These are phyloP conservation scores for Isoperla grammatica DNA, from an alignment of 2,888 invertebrate genomes.

Conservation along the genomic window DNA sequence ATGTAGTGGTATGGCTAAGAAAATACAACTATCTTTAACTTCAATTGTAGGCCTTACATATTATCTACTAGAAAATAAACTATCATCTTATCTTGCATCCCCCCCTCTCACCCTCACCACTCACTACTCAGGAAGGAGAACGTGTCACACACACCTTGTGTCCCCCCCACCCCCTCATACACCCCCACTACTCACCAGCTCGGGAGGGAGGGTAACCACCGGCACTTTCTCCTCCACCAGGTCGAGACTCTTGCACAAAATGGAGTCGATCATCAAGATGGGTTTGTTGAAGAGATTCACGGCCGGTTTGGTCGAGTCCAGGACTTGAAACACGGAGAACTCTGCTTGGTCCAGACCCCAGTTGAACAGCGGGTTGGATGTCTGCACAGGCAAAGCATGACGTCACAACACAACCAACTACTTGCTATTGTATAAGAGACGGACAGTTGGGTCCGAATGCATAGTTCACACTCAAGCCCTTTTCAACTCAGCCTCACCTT, in stretches of 20 bases:
- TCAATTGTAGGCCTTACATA: no score
- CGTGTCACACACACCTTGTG: no score
- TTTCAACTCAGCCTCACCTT: no score
- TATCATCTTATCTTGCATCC: no score
- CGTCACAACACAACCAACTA: no score
- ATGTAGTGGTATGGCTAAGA: no score
- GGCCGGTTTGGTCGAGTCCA: constrained; percentile 68
- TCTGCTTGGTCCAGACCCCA: constrained; percentile 76
- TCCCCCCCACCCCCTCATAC: no score
- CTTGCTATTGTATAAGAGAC: constrained; percentile 6
- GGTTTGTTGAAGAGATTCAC: constrained; percentile 68
- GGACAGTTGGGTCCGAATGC: neutral
- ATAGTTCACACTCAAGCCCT: no score
- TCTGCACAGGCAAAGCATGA: constrained; percentile 44
- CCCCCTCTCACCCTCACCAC: no score
- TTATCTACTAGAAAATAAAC: no score
- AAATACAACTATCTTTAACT: no score
- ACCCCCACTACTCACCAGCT: constrained; percentile 57
- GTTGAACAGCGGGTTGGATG: constrained; percentile 62
- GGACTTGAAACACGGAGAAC: constrained; percentile 63
- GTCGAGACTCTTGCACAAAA: constrained; percentile 78
- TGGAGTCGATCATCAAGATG: constrained; percentile 62
- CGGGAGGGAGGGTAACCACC: constrained; percentile 74
- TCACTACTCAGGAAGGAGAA: no score
- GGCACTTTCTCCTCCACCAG: constrained; percentile 80